Evolutionary conservation across 2,888 invertebrate species (phyloP), one percentile per base, ranked within the genome.

Genomic region (Gymnoscelis rufifasciata): DNA sequence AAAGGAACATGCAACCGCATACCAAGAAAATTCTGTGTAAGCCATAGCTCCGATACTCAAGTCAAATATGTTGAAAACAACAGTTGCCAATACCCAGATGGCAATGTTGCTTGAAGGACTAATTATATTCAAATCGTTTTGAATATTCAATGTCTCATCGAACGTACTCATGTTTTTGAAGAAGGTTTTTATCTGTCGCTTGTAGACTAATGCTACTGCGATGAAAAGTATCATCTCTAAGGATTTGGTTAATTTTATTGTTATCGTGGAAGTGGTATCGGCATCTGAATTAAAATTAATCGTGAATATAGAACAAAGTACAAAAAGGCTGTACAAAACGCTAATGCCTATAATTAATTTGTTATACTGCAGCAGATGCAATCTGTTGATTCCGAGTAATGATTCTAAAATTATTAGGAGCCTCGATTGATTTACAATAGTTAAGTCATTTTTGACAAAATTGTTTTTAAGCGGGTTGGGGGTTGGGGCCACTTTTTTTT

Each of bases 91-190:
- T 0, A 73, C 44, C 61, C 66, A 69, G 7, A 51, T 11, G 2
- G 62, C 28, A 35, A 59, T 55, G 19, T 54, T 56, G 2, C 42
- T 43, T 1, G 51, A 47, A 0, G 70, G 60, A 38, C 57, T 56
- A 0, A 66, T 64, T 6, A 65, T 43, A 0, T 50, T 19, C 3
- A 66, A 51, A 24, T 76, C 60, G 33, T 68, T 61, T 27, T 54
- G 54, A 13, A 83, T 71, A 13, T 78, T 75, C 7, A 83, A 50
- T 1, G 50, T 54, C n/a, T 65, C 57, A 47, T 83, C 82, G 24
- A 79, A 76, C 1, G 48, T 53, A 15, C 59, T 59, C 0, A 83
- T 43, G 30, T 74, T 67, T 14, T 59, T 47, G 10, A 79, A 68
- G 1, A 77, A 65, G 0, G 57, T 63, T 4, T 44, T 38, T 1